Base-by-base conservation (phyloP, 2,113 vertebrate species). In the Alligator mississippiensis region DNA sequence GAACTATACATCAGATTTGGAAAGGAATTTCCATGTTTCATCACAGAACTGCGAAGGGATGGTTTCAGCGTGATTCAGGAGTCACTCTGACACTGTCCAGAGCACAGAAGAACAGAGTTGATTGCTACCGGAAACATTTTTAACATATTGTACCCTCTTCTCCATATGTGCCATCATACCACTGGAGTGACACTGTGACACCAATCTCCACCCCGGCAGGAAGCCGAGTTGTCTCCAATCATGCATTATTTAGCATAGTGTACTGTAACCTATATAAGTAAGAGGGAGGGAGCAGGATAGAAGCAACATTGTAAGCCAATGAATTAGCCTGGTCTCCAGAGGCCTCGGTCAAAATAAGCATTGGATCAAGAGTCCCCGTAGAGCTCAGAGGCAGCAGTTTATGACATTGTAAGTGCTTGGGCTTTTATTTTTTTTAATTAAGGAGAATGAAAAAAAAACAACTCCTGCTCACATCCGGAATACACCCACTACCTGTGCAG, bases 141-240 rank as follows among this genome's bases (percentile, higher is more conserved):
- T 9, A 2, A 55, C 74, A n/a, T 0, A 2, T 3, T 15, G 1
- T 4, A 25, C 82, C 3, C 74, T 10, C 74, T 0, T 54, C 61
- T 21, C 89, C 1, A 3, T 4, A 62, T 66, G 28, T 2, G 14
- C 78, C 1, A 60, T n/a, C 63, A 1, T 9, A 1, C 38, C 5
- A 1, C 77, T 2, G 0, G 28, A 82, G 72, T 72, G 70, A 47
- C 24, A 47, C 15, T 38, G 30, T 38, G 21, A 38, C 12, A 74
- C 21, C 70, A 74, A 74, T 38, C 34, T 21, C 30, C 19, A 16
- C 68, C 30, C 34, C 34, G 22, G 21, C 19, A 74, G 34, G 70
- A 13, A 24, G 14, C 11, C 3, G 15, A 12, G 22, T 38, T 24
- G 5, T 47, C 70, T 34, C 22, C 30, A 72, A 28, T 74, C 4